phyloP scores from a whole-genome alignment of 2,797 vertebrate species.

The Anguilla pacifica region DNA sequence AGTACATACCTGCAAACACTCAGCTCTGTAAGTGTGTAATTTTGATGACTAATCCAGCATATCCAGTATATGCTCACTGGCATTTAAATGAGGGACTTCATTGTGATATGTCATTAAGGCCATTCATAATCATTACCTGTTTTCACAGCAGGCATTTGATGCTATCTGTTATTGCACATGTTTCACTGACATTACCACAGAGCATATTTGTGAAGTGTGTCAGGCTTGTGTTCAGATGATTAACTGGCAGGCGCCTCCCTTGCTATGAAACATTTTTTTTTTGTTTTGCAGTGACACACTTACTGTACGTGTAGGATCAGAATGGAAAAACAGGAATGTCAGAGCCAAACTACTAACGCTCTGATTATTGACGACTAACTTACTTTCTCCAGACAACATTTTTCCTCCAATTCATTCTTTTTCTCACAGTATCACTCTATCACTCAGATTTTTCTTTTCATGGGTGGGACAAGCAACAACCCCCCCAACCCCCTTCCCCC shows the following conservation, averaged over 20 bases:
- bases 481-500: no score
- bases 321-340: background rate
- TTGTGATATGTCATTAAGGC: background rate
- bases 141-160: background rate
- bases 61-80: background rate
- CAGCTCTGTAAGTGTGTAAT: background rate
- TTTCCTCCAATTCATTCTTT: background rate
- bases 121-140: slow-evolving; percentile 14
- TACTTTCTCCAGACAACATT: background rate
- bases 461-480: background rate
- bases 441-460: background rate
- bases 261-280: background rate
- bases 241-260: background rate
- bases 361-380: background rate
- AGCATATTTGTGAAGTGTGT: background rate
- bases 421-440: background rate
- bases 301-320: background rate
- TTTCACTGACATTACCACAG: background rate
- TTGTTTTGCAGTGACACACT: background rate
- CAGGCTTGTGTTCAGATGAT: background rate
- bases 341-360: background rate
- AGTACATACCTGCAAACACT: background rate
- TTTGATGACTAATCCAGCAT: background rate
- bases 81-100: background rate
- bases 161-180: background rate